phyloP scores from a whole-genome alignment of 2,888 invertebrate species.

The Amphipoea oculea region DNA sequence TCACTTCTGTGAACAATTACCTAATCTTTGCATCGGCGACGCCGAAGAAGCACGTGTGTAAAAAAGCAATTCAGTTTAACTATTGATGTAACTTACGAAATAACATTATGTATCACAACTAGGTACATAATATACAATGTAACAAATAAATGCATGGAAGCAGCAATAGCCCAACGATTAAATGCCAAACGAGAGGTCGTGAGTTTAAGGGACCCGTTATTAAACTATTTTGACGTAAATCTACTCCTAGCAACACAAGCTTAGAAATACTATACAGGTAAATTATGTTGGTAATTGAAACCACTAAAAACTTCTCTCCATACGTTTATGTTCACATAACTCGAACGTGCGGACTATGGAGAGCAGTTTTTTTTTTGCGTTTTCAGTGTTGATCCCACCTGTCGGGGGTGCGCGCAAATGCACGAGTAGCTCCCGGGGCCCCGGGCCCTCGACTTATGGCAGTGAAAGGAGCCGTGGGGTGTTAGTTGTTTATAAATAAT shows the following conservation, averaged over 20 bases:
- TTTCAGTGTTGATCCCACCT: neutral
- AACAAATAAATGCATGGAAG: neutral
- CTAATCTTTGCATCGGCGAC: constrained; percentile 9
- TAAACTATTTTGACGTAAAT: neutral
- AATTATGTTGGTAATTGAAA: too few relatives aligned
- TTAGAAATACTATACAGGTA: neutral
- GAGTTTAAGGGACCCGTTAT: neutral
- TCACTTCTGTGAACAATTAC: constrained; percentile 9
- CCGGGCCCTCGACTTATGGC: too few relatives aligned
- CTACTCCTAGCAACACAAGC: too few relatives aligned
- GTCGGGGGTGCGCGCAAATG: too few relatives aligned
- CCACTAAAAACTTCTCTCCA: neutral
- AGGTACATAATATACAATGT: constrained; percentile 6
- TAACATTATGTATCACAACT: constrained; percentile 11
- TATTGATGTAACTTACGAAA: constrained; percentile 16
- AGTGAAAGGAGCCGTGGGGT: neutral
- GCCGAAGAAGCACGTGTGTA: constrained; percentile 35
- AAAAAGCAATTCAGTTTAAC: constrained; percentile 15
- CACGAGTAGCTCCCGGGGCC: too few relatives aligned
- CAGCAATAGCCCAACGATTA: neutral
- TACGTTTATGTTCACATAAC: neutral
- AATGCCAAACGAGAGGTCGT: neutral
- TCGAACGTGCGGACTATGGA: neutral
- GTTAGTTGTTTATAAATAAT: neutral
- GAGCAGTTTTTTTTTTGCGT: neutral